Base-by-base conservation (phyloP, 2,113 vertebrate genomes). In the Amphilophus citrinellus region DNA sequence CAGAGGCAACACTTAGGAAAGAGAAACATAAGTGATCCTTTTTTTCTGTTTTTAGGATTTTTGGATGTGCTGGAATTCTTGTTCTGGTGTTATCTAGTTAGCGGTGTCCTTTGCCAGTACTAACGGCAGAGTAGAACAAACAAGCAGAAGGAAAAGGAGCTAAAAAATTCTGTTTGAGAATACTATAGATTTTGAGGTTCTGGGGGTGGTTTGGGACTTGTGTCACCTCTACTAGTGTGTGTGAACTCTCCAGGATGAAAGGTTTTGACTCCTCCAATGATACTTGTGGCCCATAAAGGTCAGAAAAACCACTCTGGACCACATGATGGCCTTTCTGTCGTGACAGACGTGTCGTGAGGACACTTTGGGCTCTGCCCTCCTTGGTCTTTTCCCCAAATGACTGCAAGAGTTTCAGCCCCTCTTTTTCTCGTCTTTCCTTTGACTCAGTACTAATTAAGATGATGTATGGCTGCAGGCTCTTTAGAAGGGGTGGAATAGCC, bases 381-480 rank as follows among this genome's bases (percentile, higher is more conserved):
- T 7, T 17, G 2, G 63, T 57, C 78, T 76, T 79, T 57, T 62
- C 79, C 82, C 63, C 76, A 35, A 80, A 53, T 24, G 50, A 81
- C 86, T 86, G 60, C 14, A 77, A 66, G 61, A 65, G 44, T 22
- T 76, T 79, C 88, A 44, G 79, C 60, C 68, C 79, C 63, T 84
- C 62, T 71, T 80, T 65, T 83, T 80, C 79, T 77, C 65, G 15
- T 89, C 88, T 89, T 73, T 77, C 83, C 80, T 61, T 76, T 62
- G 88, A 62, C 91, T 93, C 87, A 37, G 77, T 83, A 71, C 85
- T 94, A 92, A 93, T 95, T 92, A 93, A 79, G 62, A 94, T 94
- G 82, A 94, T 47, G 82, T 82, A 93, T 27, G 88, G 77, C 89
- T 83, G 83, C 56, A 71, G 87, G 92, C 87, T 94, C 87, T 63